Evolutionary conservation across 1,140 invertebrate genomes (phyloP), one percentile per base, ranked within the genome.

Genomic region (Euwallacea similis): DNA sequence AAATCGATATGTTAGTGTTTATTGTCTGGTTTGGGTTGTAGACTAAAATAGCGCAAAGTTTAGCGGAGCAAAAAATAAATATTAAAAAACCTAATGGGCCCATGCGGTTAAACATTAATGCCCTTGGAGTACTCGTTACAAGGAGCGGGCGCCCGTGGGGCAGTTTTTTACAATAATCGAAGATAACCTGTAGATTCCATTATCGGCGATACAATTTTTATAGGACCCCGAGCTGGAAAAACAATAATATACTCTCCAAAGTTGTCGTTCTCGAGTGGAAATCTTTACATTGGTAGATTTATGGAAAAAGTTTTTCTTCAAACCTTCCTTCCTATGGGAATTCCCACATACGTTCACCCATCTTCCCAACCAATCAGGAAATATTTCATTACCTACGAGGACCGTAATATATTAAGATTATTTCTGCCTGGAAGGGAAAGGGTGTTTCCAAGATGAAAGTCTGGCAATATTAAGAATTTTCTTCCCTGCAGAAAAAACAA

Each of bases 171-270:
- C 47, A 13, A 11, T 13, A 0, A 33, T 33, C 56, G 6, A 59
- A 61, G 10, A 61, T 54, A 67, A 67, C 65, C 65, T 67, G 65
- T 67, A 42, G 65, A 67, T 58, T 67, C 65, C 65, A 67, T 67
- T 67, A 67, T 21, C 46, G 15, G 15, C 54, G 10, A 43, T 67
- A 67, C 53, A 67, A 67, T 58, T 67, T 67, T 67, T 67, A 67
- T 67, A 67, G 58, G 46, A 42, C 55, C 41, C 42, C 16, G 7
- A 50, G 21, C 50, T 50, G 53, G 33, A 59, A 59, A 67, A 67
- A 67, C 65, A 67, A 67, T 67, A 56, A 67, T 56, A 53, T 33
- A 67, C 65, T 67, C 55, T 67, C 43, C 41, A 56, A 67, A 67
- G 55, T 67, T 67, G 65, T 67, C 65, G 42, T 59, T 67, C 56